Percentiles rank a stretch among this genome's conserved stretches.
Evolutionary conservation across 2,113 vertebrate genomes (phyloP).

Genomic region (Dasypus novemcinctus): DNA sequence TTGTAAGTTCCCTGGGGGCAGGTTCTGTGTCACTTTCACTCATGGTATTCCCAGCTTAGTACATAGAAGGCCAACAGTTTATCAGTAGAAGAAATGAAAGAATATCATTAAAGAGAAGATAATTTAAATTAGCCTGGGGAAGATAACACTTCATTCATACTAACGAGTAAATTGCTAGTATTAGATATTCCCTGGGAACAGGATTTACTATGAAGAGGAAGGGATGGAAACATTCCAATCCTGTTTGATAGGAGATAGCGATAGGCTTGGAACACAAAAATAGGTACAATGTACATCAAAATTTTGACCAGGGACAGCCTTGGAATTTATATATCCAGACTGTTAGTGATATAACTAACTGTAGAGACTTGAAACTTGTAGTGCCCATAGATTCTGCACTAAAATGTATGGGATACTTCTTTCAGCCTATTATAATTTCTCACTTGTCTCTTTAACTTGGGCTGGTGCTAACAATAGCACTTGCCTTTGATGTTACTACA

Average conservation of each 20-base stretch:
- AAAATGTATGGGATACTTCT: not conserved
- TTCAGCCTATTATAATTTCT: not conserved
- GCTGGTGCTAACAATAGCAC: not conserved
- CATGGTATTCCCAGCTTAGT: not conserved
- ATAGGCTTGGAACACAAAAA: conserved; percentile 6
- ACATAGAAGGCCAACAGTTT: conserved; percentile 30
- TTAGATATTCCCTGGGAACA: conserved; percentile 56
- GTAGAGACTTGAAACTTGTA: not conserved
- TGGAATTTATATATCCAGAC: conserved; percentile 14
- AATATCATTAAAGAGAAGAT: conserved; percentile 73
- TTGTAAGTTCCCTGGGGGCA: not conserved
- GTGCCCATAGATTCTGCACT: not conserved
- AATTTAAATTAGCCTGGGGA: conserved; percentile 67
- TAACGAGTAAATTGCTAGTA: conserved; percentile 64
- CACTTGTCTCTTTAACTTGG: not conserved
- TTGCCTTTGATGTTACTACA: not conserved
- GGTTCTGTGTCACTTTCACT: conserved; percentile 27
- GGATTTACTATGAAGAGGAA: conserved; percentile 21
- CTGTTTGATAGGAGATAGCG: conserved; percentile 14
- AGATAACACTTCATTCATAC: conserved; percentile 61
- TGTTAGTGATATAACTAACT: conserved; percentile 6
- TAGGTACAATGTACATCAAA: not conserved
- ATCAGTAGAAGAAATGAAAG: conserved; percentile 54
- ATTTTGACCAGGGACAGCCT: conserved; percentile 18
- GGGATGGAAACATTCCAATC: not conserved